phyloP scores from a whole-genome alignment of 2,888 invertebrate species.

The Aspidapion aeneum region DNA sequence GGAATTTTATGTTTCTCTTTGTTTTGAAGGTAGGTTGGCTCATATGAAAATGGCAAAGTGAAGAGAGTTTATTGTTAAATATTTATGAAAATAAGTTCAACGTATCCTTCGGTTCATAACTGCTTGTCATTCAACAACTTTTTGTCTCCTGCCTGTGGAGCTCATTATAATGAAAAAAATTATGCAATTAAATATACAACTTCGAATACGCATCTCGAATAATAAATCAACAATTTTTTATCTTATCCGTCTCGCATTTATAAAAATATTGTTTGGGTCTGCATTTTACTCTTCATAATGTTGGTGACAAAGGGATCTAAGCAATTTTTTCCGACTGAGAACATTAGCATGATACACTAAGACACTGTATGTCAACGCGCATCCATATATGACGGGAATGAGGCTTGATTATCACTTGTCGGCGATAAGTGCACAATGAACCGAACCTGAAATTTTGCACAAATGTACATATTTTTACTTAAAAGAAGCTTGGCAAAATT shows the following conservation, averaged over 20 bases:
- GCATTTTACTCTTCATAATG: too few species aligned
- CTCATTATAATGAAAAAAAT: conserved; percentile 35
- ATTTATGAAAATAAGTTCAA: conserved; percentile 32
- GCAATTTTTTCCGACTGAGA: too few species aligned
- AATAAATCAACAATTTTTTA: conserved; percentile 28
- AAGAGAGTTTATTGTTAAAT: conserved; percentile 22
- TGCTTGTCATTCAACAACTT: conserved; percentile 30
- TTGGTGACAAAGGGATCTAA: too few species aligned
- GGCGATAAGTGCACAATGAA: too few species aligned
- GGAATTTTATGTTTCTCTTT: background rate
- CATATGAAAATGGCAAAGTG: background rate
- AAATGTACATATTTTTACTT: too few species aligned
- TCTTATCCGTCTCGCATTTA: background rate
- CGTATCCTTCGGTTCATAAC: conserved; percentile 28
- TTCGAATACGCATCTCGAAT: conserved; percentile 30
- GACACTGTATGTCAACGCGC: too few species aligned
- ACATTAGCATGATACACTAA: too few species aligned
- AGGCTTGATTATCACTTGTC: too few species aligned
- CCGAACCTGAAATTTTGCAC: too few species aligned
- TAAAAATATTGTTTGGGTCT: background rate
- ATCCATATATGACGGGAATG: too few species aligned
- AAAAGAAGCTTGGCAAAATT: too few species aligned
- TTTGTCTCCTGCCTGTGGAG: conserved; percentile 26
- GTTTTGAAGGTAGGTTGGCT: background rate
- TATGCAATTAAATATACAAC: conserved; percentile 36